A percentile compares a stretch with the other conserved stretches of the same genome.
Conservation (phyloP, 2,113 vertebrate genomes). For the Alaudala cheleensis region DNA sequence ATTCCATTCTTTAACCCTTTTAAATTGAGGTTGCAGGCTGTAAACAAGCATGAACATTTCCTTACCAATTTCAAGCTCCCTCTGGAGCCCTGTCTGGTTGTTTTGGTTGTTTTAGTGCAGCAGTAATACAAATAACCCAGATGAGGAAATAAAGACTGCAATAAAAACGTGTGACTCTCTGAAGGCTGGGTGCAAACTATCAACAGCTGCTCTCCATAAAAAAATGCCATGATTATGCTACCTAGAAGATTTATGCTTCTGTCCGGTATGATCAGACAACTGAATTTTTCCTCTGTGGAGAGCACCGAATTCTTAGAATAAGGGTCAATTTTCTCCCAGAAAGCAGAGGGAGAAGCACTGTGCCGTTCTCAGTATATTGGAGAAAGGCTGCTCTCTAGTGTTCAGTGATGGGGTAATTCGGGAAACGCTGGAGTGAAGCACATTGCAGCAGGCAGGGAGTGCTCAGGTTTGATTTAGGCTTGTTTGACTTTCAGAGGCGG, state of each 20-base stretch:
- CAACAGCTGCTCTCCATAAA: neutral
- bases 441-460: neutral
- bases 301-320: neutral
- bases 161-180: neutral
- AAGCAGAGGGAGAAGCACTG: neutral
- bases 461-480: neutral
- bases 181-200: neutral
- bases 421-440: neutral
- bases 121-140: neutral
- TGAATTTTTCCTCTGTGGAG: neutral
- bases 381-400: slow-evolving; percentile 60
- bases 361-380: neutral
- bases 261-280: neutral
- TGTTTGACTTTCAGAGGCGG: neutral
- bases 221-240: neutral
- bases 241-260: neutral
- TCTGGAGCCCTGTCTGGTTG: neutral
- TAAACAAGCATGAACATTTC: neutral
- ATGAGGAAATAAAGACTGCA: neutral
- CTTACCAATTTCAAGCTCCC: neutral
- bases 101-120: neutral
- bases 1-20: neutral
- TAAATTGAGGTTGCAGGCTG: neutral
- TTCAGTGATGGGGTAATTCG: neutral
- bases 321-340: neutral